These are phyloP conservation scores for Lordiphosa mommai DNA, from an alignment of 1,140 invertebrate genomes.

Conservation along the genomic window DNA sequence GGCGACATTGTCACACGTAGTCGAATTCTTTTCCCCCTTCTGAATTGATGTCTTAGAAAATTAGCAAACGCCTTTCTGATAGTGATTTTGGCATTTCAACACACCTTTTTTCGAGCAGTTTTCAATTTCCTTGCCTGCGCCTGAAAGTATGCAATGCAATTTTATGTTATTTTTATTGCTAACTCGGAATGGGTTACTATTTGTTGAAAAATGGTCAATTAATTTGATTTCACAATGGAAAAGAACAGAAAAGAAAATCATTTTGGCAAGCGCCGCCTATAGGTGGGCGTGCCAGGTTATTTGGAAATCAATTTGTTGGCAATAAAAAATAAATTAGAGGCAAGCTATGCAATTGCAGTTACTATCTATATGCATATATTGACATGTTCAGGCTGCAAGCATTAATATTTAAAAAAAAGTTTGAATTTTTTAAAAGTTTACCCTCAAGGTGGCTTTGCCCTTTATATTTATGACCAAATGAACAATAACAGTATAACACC, in stretches of 20 bases:
- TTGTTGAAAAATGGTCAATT: constrained; percentile 22
- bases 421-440: no score
- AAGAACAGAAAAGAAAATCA: background rate
- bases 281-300: background rate
- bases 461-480: no score
- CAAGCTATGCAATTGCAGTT: no score
- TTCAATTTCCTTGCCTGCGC: constrained; percentile 1
- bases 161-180: constrained; percentile 47
- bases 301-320: constrained; percentile 3
- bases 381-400: no score
- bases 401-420: no score
- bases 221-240: constrained; percentile 1
- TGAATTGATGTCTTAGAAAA: constrained; percentile 75
- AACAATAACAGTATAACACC: no score
- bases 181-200: constrained; percentile 40
- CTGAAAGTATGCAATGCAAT: constrained; percentile 57
- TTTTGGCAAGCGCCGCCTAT: constrained; percentile 1
- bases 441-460: no score
- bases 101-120: constrained; percentile 22
- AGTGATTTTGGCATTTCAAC: constrained; percentile 34
- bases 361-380: background rate
- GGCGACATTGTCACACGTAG: constrained; percentile 66
- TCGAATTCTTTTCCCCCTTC: constrained; percentile 30
- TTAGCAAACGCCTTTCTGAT: constrained; percentile 48
- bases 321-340: background rate